Percentiles rank a stretch among this genome's conserved stretches.
phyloP scores from a whole-genome alignment of 2,113 vertebrate genomes.

The Cardinalis cardinalis region DNA sequence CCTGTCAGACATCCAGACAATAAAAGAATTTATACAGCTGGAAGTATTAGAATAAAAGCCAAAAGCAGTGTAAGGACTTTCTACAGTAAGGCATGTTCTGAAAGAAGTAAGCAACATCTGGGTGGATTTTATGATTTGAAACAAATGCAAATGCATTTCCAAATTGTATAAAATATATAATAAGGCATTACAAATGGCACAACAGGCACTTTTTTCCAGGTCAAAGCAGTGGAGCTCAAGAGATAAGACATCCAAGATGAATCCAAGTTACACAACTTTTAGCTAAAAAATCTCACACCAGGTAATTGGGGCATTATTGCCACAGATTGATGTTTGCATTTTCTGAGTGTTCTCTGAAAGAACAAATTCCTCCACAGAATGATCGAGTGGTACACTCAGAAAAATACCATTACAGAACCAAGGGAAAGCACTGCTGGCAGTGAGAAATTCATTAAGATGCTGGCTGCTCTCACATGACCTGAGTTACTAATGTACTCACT shows the following conservation, averaged over 20 bases:
- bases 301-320: not conserved
- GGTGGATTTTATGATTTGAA: conserved; percentile 72
- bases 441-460: conserved; percentile 53
- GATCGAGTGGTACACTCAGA: not conserved
- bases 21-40: conserved; percentile 90
- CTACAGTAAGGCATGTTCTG: conserved; percentile 66
- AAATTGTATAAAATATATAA: conserved; percentile 49
- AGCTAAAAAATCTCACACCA: not conserved
- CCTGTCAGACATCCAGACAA: conserved; percentile 88
- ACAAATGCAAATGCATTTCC: conserved; percentile 71
- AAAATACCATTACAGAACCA: conserved; percentile 19
- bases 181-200: conserved; percentile 44
- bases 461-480: conserved; percentile 58
- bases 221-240: not conserved
- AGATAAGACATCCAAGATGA: not conserved
- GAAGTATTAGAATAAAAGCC: conserved; percentile 78
- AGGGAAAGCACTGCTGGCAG: conserved; percentile 39
- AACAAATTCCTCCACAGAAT: not conserved
- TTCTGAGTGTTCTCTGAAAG: not conserved
- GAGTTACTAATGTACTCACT: conserved; percentile 56
- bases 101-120: conserved; percentile 74
- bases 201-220: not conserved
- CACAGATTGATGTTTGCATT: not conserved
- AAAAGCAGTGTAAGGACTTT: conserved; percentile 75
- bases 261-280: conserved; percentile 8